phyloP scores from a whole-genome alignment of 1,140 invertebrate genomes.

The Saxidomus purpurata region DNA sequence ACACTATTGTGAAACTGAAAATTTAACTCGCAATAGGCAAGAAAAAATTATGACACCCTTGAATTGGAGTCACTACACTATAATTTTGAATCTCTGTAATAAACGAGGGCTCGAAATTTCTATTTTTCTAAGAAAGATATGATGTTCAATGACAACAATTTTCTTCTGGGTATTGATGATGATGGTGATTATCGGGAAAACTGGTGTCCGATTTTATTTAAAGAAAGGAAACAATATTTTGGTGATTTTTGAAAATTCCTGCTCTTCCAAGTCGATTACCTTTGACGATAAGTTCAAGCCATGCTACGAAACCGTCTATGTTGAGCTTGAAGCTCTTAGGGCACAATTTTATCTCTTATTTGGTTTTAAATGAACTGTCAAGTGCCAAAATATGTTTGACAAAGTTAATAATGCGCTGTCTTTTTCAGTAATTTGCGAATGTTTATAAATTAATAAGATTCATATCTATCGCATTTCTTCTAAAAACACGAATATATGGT shows the following conservation, averaged over 20 bases:
- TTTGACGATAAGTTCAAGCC: too few species aligned
- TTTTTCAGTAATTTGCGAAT: background rate
- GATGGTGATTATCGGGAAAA: background rate
- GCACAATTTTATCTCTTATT: background rate
- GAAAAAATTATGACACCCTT: conserved; percentile 31
- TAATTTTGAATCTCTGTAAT: conserved; percentile 9
- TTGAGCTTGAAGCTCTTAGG: background rate
- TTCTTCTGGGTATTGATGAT: background rate
- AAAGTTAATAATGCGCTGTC: background rate
- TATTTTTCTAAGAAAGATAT: background rate
- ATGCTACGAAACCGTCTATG: too few species aligned
- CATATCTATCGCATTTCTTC: background rate
- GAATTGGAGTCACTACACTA: background rate
- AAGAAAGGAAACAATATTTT: background rate
- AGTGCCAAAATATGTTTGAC: background rate
- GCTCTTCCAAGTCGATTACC: too few species aligned
- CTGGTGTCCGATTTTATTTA: background rate
- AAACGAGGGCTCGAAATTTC: background rate
- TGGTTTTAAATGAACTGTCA: background rate
- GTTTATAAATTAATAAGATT: background rate
- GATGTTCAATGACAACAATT: background rate
- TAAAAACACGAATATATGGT: background rate
- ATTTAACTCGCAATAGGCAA: conserved; percentile 21
- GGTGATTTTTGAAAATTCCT: too few species aligned
- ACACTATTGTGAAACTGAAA: conserved; percentile 17